A percentile compares a stretch with the other conserved stretches of the same genome.
Conservation (phyloP, 2,888 invertebrate species). For the Tillus elongatus region DNA sequence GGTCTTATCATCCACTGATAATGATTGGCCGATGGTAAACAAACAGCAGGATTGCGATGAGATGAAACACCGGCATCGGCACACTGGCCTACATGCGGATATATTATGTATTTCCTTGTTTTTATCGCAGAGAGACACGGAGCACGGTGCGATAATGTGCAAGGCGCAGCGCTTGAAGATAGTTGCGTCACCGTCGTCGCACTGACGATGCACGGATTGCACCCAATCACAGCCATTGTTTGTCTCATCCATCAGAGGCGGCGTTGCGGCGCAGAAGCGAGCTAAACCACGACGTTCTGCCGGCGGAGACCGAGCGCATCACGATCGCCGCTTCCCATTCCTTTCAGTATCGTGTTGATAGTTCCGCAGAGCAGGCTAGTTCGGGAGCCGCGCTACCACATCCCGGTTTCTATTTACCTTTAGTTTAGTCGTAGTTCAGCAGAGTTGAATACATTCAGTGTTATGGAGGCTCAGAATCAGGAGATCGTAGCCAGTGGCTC, state of each 20-base stretch:
- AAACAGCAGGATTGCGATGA: background rate
- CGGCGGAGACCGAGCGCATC: background rate
- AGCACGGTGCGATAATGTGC: constrained; percentile 22
- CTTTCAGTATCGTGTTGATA: constrained; percentile 63
- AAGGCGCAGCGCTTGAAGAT: constrained; percentile 28
- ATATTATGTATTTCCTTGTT: no score
- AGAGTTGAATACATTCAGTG: constrained; percentile 23
- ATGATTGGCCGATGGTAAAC: background rate
- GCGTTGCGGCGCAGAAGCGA: constrained; percentile 29
- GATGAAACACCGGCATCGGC: constrained; percentile 15
- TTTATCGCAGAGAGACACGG: background rate
- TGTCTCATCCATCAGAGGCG: constrained; percentile 34
- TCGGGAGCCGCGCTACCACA: constrained; percentile 53
- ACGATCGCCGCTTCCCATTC: constrained; percentile 22
- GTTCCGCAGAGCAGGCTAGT: constrained; percentile 53
- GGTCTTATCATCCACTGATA: constrained; percentile 5
- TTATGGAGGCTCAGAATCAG: constrained; percentile 70
- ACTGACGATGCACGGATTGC: constrained; percentile 42
- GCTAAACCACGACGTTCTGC: background rate
- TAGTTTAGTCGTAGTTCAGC: constrained; percentile 52
- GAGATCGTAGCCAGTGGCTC: constrained; percentile 68
- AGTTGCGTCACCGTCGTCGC: constrained; percentile 34
- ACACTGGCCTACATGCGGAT: constrained; percentile 28
- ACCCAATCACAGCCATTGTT: constrained; percentile 43
- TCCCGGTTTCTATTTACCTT: constrained; percentile 44